Evolutionary conservation across 2,113 vertebrate genomes (phyloP), one percentile per base, ranked within the genome.

Genomic region (Lutjanus erythropterus): DNA sequence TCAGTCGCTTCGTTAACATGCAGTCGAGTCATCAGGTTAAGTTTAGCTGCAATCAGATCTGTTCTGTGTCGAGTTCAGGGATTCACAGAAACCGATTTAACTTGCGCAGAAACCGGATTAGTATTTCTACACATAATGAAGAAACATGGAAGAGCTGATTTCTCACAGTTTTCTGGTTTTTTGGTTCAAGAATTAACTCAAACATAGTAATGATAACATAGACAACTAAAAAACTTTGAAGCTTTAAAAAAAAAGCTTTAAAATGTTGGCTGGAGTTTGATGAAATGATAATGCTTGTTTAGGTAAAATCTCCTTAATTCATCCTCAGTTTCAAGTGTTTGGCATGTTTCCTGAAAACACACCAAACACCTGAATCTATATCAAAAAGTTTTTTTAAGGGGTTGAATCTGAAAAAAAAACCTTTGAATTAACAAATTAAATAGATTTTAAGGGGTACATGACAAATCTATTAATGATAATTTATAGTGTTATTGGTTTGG

Each of bases 11-110:
- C 27, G 3, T 33, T 1, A 65, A 56, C 49, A 53, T 33, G 14
- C 21, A 14, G 27, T 23, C 0, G 27, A 56, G 73, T 75, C 73
- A 66, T 66, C 73, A 66, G 39, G 35, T 66, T 12, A 64, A 47
- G 41, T 52, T 69, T 52, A 78, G 55, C 65, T 31, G 75, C 2
- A 50, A 78, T 31, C 31, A 49, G 74, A 76, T 52, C 64, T 25
- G 44, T 0, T 31, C 23, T 50, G 42, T 10, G 31, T 1, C 1
- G 42, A 1, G 44, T 68, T 77, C 74, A 59, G 62, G 29, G n/a
- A 47, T 29, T 37, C n/a, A 9, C 15, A 4, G 23, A 65, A 47
- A 59, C 39, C 39, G 39, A 71, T 44, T 41, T 31, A 23, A 25
- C 37, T 62, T 37, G 11, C 27, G 60, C 60, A 62, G 21, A 3